These are phyloP conservation scores for Umimayanthus kanabou DNA, from an alignment of 92 coral and sea anemone species.

Conservation along the genomic window DNA sequence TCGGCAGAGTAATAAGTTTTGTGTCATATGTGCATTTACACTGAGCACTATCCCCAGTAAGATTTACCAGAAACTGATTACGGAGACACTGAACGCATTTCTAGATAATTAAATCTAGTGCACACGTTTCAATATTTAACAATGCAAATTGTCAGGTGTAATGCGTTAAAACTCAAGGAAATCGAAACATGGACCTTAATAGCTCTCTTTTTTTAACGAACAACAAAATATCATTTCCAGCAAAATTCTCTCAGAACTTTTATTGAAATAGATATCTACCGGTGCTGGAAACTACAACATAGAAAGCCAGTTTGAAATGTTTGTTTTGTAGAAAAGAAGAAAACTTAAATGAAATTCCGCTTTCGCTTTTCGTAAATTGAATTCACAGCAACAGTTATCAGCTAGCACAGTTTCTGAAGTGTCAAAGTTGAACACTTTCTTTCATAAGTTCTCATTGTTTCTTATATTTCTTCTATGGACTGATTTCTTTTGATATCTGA, in stretches of 20 bases:
- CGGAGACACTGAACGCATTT: not conserved
- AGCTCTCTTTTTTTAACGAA: not conserved
- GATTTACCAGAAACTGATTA: not conserved
- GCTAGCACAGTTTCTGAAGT: not conserved
- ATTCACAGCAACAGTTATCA: not conserved
- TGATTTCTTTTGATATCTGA: not conserved
- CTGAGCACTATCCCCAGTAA: too few relatives aligned
- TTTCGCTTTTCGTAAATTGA: not conserved
- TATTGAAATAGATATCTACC: too few relatives aligned
- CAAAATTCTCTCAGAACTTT: not conserved
- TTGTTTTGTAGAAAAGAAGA: not conserved
- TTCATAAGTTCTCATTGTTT: not conserved
- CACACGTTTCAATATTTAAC: not conserved
- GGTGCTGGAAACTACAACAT: not conserved
- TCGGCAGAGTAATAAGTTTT: too few relatives aligned
- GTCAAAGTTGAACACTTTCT: not conserved
- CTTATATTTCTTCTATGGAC: not conserved
- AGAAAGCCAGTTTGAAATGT: not conserved
- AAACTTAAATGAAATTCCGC: not conserved
- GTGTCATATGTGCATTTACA: not conserved
- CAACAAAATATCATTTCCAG: not conserved
- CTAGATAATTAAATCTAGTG: not conserved
- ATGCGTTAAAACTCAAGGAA: not conserved
- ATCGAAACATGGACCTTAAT: not conserved
- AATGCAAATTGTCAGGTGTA: not conserved